Evolutionary conservation across 1,140 invertebrate genomes (phyloP).

Genomic region (Drosophila pectinifera): DNA sequence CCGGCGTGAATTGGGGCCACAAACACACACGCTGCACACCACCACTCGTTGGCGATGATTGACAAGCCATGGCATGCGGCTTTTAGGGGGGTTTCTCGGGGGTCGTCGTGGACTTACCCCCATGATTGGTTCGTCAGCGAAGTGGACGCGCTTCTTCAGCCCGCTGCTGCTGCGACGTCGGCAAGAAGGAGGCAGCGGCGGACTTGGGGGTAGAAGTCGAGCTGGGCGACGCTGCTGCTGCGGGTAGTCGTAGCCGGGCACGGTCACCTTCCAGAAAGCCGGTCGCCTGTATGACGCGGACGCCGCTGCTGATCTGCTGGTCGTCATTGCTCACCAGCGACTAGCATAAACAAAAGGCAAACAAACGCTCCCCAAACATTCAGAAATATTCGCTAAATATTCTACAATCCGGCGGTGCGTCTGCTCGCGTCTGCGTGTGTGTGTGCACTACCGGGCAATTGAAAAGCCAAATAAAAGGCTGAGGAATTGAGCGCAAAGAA

Average conservation of each 20-base stretch:
- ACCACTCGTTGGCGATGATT: slow-evolving; percentile 50
- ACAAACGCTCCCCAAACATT: slow-evolving; percentile 64
- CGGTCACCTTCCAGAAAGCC: slow-evolving; percentile 87
- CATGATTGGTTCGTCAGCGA: slow-evolving; percentile 66
- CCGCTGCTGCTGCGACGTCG: slow-evolving; percentile 72
- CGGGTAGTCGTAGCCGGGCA: slow-evolving; percentile 84
- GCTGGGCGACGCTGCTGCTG: slow-evolving; percentile 1
- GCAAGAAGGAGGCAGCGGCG: slow-evolving; percentile 27
- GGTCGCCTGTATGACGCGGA: slow-evolving; percentile 86
- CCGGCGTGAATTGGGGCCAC: slow-evolving; percentile 68
- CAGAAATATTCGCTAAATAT: slow-evolving; percentile 39
- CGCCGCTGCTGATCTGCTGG: slow-evolving; percentile 61
- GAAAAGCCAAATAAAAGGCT: slow-evolving; percentile 40
- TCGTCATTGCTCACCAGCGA: slow-evolving; percentile 78
- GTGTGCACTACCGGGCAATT: slow-evolving; percentile 60
- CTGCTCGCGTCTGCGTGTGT: slow-evolving; percentile 62
- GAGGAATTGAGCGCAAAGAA: slow-evolving; percentile 23
- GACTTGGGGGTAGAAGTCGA: not conserved
- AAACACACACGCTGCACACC: not conserved
- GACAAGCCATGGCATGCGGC: slow-evolving; percentile 54
- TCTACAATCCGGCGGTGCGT: slow-evolving; percentile 58
- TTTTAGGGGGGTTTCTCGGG: slow-evolving; percentile 12
- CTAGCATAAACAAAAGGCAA: slow-evolving; percentile 74
- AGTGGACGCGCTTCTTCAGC: slow-evolving; percentile 75
- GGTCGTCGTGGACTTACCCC: slow-evolving; percentile 62